Evolutionary conservation across 2,797 vertebrate species (phyloP).

Genomic region (Amblyraja radiata): DNA sequence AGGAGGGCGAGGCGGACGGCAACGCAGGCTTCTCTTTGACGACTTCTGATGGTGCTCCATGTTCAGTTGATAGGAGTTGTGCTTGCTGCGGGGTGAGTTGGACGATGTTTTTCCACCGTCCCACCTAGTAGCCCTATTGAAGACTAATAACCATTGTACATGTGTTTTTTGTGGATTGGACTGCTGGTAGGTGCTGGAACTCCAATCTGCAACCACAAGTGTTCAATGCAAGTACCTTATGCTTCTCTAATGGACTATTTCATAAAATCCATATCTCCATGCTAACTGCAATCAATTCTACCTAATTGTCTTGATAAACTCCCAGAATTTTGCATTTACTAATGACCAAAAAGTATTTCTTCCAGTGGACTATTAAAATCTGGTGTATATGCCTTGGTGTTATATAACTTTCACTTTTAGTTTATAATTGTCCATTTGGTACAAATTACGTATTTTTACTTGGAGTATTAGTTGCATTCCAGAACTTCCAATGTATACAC

Average conservation of each 20-base stretch:
- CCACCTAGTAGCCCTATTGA: slow-evolving; percentile 27
- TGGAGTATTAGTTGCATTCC: not conserved
- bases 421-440: not conserved
- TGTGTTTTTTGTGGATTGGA: not conserved
- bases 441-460: not conserved
- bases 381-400: not conserved
- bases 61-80: slow-evolving; percentile 37
- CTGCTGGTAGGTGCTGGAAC: not conserved
- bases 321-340: not conserved
- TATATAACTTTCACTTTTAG: not conserved
- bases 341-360: not conserved
- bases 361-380: not conserved
- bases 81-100: slow-evolving; percentile 37
- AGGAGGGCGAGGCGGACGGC: slow-evolving; percentile 22
- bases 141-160: not conserved
- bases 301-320: not conserved
- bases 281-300: not conserved
- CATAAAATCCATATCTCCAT: slow-evolving; percentile 20
- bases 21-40: slow-evolving; percentile 29
- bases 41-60: slow-evolving; percentile 32
- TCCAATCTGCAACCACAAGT: not conserved
- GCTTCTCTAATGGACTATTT: not conserved
- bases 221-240: not conserved
- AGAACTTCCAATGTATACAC: not conserved
- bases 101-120: slow-evolving; percentile 37